Evolutionary conservation across 2,888 invertebrate species (phyloP).

Genomic region (Dioctria linearis): DNA sequence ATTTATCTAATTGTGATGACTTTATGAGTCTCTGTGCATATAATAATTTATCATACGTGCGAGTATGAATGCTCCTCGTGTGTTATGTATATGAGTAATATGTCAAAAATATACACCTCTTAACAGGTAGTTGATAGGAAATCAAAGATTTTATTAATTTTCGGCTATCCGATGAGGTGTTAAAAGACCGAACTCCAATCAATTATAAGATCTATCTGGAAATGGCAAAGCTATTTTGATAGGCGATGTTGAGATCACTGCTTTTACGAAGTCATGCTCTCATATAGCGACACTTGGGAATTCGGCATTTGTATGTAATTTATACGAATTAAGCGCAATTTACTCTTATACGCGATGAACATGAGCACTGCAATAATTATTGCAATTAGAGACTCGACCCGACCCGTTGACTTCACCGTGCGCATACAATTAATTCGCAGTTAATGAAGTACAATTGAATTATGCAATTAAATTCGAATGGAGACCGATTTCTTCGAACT

Average conservation of each 20-base stretch:
- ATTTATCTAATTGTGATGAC: constrained; percentile 31
- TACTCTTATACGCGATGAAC: constrained; percentile 3
- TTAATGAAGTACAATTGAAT: constrained; percentile 17
- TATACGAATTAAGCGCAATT: constrained; percentile 37
- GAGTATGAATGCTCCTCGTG: too few species aligned
- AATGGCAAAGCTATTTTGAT: background rate
- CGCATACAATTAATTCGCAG: constrained; percentile 10
- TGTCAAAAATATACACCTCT: background rate
- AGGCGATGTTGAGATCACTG: background rate
- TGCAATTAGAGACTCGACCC: background rate
- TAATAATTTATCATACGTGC: too few species aligned
- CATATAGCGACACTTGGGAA: constrained; percentile 1
- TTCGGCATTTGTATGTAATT: constrained; percentile 30
- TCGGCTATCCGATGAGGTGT: too few species aligned
- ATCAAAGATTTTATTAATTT: background rate
- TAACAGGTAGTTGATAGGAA: background rate
- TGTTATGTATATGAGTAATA: too few species aligned
- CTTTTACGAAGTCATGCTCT: background rate
- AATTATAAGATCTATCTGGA: too few species aligned
- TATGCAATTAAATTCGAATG: background rate
- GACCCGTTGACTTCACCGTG: constrained; percentile 2
- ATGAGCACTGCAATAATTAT: background rate
- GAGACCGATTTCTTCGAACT: background rate
- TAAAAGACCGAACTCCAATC: too few species aligned
- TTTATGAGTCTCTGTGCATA: too few species aligned